phyloP scores from a whole-genome alignment of 1,140 invertebrate species.

The Saccostrea glomerata region DNA sequence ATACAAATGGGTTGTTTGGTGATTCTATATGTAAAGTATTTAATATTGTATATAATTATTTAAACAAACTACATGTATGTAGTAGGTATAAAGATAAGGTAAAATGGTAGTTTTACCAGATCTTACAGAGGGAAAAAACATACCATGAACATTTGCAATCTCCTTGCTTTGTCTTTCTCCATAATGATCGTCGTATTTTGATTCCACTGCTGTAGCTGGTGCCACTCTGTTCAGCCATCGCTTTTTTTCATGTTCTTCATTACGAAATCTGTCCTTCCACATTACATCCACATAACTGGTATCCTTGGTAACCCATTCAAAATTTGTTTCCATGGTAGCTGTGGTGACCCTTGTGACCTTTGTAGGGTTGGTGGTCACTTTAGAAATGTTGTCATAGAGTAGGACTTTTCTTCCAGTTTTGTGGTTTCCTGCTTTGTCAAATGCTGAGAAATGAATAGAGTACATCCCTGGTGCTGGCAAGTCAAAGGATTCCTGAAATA shows the following conservation, averaged over 20 bases:
- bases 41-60: too few species aligned
- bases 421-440: slow-evolving; percentile 61
- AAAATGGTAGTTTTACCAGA: too few species aligned
- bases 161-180: slow-evolving; percentile 50
- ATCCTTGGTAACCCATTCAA: slow-evolving; percentile 50
- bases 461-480: slow-evolving; percentile 56
- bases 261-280: slow-evolving; percentile 57
- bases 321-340: slow-evolving; percentile 45
- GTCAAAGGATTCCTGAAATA: slow-evolving; percentile 47
- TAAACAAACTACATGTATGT: too few species aligned
- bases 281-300: slow-evolving; percentile 42
- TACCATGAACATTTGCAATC: slow-evolving; percentile 58
- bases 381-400: slow-evolving; percentile 54
- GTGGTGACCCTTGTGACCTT: slow-evolving; percentile 50
- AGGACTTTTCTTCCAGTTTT: slow-evolving; percentile 57
- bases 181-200: slow-evolving; percentile 60
- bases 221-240: slow-evolving; percentile 54
- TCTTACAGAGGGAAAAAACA: background rate
- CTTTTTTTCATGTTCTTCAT: slow-evolving; percentile 51
- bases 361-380: background rate
- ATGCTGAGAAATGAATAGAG: slow-evolving; percentile 55
- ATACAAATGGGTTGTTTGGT: too few species aligned
- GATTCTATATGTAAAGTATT: too few species aligned
- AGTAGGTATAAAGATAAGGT: too few species aligned
- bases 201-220: background rate